phyloP scores from a whole-genome alignment of 2,797 vertebrate genomes.

The Sorex maritimensis region DNA sequence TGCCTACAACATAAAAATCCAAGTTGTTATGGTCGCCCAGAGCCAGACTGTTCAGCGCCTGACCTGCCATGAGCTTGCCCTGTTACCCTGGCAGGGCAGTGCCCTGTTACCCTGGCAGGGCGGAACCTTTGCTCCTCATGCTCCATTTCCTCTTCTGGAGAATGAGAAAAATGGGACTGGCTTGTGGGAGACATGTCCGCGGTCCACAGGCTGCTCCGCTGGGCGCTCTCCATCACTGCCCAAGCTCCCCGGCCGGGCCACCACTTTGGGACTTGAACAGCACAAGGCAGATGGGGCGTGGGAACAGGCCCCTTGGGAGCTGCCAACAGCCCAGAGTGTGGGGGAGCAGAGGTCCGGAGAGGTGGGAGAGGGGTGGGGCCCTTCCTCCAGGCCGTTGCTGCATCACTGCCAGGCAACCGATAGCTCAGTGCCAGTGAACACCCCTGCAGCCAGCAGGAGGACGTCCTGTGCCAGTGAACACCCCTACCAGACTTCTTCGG shows the following conservation, averaged over 20 bases:
- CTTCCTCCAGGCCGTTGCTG: neutral
- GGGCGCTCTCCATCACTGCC: neutral
- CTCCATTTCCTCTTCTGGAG: slow-evolving; percentile 8
- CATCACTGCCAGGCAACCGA: neutral
- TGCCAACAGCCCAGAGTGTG: neutral
- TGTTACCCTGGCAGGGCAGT: neutral
- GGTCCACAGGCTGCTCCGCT: neutral
- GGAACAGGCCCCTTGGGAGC: neutral
- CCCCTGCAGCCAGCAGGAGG: neutral
- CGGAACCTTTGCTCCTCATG: neutral
- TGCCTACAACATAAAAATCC: slow-evolving; percentile 32
- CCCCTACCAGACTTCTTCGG: neutral
- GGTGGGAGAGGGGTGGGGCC: neutral
- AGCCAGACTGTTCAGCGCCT: slow-evolving; percentile 11
- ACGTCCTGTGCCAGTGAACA: neutral
- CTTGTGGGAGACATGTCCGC: neutral
- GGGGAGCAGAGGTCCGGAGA: neutral
- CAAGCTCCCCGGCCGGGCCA: neutral
- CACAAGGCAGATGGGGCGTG: neutral
- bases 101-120: neutral
- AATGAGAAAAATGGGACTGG: slow-evolving; percentile 22
- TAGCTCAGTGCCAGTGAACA: neutral
- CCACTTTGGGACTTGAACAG: neutral
- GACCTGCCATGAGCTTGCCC: neutral
- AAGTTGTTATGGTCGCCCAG: slow-evolving; percentile 44